Conservation (phyloP, 1,140 invertebrate species). For the Listronotus oregonensis region DNA sequence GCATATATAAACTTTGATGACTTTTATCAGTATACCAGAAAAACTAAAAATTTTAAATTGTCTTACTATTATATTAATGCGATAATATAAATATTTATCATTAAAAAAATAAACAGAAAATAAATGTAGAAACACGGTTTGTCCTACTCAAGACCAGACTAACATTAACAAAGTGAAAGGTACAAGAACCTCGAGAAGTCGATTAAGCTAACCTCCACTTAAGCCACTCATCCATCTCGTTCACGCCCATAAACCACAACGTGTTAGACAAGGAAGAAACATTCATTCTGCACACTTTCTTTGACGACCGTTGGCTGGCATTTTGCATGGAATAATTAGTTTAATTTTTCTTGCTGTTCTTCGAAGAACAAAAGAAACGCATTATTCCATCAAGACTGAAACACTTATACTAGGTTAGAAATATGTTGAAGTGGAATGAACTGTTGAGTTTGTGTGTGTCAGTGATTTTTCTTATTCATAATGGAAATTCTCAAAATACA, state of each 20-base stretch:
- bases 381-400: background rate
- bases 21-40: no score
- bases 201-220: conserved; percentile 16
- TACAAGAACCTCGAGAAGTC: conserved; percentile 17
- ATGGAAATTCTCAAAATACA: background rate
- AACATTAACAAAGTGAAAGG: conserved; percentile 24
- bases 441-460: conserved; percentile 1
- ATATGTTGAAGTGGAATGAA: background rate
- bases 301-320: conserved; percentile 4
- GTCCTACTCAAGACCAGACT: no score
- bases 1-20: no score
- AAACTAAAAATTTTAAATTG: no score
- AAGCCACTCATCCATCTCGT: background rate
- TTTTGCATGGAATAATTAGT: conserved; percentile 12
- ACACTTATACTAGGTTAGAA: background rate
- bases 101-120: no score
- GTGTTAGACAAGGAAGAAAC: background rate
- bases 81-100: no score
- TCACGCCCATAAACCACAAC: background rate
- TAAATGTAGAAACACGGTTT: no score
- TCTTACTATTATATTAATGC: no score
- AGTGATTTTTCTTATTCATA: background rate
- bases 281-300: conserved; percentile 7
- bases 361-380: conserved; percentile 20
- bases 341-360: conserved; percentile 8